Conservation (phyloP, 2,113 vertebrate species). For the Peromyscus polionotus region DNA sequence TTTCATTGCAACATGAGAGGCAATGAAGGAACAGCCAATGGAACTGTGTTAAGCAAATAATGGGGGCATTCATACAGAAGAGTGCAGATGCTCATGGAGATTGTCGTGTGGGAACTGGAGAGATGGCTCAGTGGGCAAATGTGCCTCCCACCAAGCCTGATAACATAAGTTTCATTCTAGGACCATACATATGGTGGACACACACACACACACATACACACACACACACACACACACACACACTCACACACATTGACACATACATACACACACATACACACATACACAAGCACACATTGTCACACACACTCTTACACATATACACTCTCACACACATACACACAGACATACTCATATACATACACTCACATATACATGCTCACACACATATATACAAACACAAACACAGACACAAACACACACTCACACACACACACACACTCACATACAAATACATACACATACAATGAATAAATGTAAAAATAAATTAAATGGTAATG, state of each 20-base stretch:
- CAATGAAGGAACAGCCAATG: background rate
- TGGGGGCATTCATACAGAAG: accelerated
- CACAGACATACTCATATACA: background rate
- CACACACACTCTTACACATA: background rate
- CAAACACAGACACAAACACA: background rate
- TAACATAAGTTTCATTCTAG: background rate
- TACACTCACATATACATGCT: background rate
- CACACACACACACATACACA: background rate
- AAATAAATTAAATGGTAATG: background rate
- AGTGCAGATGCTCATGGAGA: too few relatives aligned
- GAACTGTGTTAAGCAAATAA: background rate
- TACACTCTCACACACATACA: background rate
- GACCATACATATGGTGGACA: background rate
- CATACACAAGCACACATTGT: too few relatives aligned
- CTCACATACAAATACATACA: background rate
- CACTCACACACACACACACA: background rate
- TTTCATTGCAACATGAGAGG: background rate
- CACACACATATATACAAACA: background rate
- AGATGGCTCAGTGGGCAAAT: background rate
- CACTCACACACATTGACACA: background rate
- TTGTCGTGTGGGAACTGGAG: background rate
- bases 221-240: background rate
- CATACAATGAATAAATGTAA: background rate
- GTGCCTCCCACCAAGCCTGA: background rate
- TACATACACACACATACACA: too few relatives aligned